These are phyloP conservation scores for Meriones unguiculatus DNA, from an alignment of 2,113 vertebrate species.

Conservation along the genomic window DNA sequence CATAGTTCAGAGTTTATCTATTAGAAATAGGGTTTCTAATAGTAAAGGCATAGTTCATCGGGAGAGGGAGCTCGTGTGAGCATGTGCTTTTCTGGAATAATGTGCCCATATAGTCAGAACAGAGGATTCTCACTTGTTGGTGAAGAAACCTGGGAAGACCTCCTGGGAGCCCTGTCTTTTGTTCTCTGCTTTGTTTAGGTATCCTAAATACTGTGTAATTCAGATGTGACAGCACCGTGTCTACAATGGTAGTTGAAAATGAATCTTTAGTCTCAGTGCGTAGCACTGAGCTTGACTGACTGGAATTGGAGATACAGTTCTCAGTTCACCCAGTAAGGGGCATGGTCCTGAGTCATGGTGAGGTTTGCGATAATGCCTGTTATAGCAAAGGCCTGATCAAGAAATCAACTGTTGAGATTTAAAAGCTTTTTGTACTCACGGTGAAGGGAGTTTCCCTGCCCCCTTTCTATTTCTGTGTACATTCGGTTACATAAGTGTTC, in stretches of 20 bases:
- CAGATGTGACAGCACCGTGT: background rate
- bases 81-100: background rate
- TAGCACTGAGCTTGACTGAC: background rate
- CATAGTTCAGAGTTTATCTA: constrained; percentile 12
- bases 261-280: constrained; percentile 2
- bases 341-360: background rate
- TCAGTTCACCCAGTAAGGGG: background rate
- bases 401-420: background rate
- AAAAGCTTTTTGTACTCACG: background rate
- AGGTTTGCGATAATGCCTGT: background rate
- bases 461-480: background rate
- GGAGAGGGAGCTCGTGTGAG: background rate
- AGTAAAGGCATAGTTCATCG: background rate
- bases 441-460: background rate
- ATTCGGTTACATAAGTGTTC: constrained; percentile 38
- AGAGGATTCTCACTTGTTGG: background rate
- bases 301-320: background rate
- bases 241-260: background rate
- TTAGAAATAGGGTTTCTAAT: constrained; percentile 20
- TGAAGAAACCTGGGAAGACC: background rate
- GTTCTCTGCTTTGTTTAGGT: constrained; percentile 7
- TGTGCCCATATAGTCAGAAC: background rate
- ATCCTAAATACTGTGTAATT: background rate
- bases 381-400: background rate
- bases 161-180: constrained; percentile 23